A percentile compares a stretch with the other conserved stretches of the same genome.
phyloP scores from a whole-genome alignment of 2,797 vertebrate species.

The Odontamblyopus rebecca region DNA sequence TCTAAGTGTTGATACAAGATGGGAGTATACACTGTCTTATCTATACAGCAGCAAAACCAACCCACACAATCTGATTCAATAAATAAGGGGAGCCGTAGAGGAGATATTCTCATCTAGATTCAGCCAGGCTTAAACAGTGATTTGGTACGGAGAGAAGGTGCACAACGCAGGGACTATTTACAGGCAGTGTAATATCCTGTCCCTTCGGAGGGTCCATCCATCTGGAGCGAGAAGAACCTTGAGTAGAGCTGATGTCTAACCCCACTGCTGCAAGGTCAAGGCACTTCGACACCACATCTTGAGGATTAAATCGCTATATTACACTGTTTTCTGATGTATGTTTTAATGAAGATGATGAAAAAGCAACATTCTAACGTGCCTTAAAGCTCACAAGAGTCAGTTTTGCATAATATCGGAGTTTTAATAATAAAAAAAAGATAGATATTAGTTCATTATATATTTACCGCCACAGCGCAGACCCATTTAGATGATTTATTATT shows the following conservation, averaged over 20 bases:
- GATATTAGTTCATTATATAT: neutral
- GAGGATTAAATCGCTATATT: no score
- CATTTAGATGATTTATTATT: no score
- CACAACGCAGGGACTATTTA: constrained; percentile 46
- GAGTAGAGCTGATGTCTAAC: constrained; percentile 23
- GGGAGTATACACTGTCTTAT: neutral
- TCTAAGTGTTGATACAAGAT: no score
- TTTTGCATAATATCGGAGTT: no score
- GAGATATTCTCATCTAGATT: constrained; percentile 5
- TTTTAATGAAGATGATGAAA: no score
- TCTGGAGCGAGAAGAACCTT: constrained; percentile 18
- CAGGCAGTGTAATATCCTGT: constrained; percentile 38
- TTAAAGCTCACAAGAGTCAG: no score
- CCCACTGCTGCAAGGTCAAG: constrained; percentile 25
- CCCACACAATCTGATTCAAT: constrained; percentile 45
- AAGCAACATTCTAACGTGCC: no score
- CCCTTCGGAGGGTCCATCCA: constrained; percentile 25
- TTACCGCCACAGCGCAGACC: neutral
- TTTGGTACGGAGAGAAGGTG: constrained; percentile 31
- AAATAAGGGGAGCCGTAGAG: constrained; percentile 53
- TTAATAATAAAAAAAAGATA: neutral
- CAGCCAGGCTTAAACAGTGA: constrained; percentile 55
- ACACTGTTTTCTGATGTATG: no score
- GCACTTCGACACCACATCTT: neutral
- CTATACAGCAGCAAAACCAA: neutral